These are phyloP conservation scores for Orestias chungarensis DNA, from an alignment of 2,797 vertebrate species.

Conservation along the genomic window DNA sequence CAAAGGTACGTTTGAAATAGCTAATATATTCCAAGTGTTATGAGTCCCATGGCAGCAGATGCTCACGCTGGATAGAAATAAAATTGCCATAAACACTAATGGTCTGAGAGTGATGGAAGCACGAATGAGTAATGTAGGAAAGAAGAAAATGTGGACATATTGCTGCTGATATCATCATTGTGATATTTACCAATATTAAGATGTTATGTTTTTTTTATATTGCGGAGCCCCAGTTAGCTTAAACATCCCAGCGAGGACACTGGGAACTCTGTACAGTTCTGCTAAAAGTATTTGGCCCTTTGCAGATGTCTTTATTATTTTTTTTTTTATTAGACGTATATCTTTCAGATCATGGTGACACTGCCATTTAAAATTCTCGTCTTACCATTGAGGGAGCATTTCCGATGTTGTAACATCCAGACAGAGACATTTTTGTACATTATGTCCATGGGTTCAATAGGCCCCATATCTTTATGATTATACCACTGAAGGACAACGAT, in stretches of 20 bases:
- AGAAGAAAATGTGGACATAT: background rate
- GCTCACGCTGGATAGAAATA: background rate
- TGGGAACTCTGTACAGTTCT: no score
- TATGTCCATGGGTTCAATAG: background rate
- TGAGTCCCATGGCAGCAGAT: background rate
- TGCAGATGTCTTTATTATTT: no score
- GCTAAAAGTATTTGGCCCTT: background rate
- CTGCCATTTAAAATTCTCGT: background rate
- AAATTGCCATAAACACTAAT: background rate
- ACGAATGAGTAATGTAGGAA: background rate
- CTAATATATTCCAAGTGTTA: no score
- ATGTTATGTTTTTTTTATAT: no score
- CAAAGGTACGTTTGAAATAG: no score
- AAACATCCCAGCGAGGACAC: background rate
- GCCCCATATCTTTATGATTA: background rate
- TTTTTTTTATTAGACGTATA: background rate
- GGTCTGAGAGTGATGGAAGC: background rate
- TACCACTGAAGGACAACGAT: background rate
- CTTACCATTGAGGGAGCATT: background rate
- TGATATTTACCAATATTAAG: no score
- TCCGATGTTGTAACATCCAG: background rate
- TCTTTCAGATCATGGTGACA: background rate
- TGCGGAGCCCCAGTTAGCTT: background rate
- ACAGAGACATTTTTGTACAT: background rate
- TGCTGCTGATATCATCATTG: background rate